Evolutionary conservation across 2,888 invertebrate genomes (phyloP).

Genomic region (Andrena praecox): DNA sequence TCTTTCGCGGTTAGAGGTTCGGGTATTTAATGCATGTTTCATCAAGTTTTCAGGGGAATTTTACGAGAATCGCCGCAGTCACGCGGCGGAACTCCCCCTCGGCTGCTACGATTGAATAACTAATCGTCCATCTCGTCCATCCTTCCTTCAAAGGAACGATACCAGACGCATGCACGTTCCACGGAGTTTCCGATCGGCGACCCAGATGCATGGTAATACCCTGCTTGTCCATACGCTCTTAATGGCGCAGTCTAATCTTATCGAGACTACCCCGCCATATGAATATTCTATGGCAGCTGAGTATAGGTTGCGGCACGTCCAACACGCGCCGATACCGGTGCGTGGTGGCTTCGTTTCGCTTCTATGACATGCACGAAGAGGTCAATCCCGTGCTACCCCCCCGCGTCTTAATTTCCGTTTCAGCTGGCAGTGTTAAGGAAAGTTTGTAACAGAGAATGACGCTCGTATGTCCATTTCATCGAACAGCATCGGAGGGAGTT

Average conservation of each 20-base stretch:
- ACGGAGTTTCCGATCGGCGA: conserved; percentile 64
- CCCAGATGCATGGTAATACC: conserved; percentile 75
- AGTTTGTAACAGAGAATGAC: not conserved
- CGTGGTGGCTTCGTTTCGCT: conserved; percentile 29
- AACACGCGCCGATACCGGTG: conserved; percentile 32
- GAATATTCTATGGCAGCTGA: conserved; percentile 82
- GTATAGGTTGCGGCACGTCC: conserved; percentile 78
- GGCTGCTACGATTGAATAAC: not conserved
- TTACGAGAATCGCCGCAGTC: not conserved
- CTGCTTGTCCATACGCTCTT: conserved; percentile 74
- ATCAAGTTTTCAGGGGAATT: no score
- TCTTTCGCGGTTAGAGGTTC: no score
- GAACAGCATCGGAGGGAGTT: no score
- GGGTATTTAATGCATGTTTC: no score
- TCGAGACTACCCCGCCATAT: conserved; percentile 75
- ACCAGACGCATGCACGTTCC: conserved; percentile 37
- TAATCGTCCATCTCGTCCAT: conserved; percentile 14
- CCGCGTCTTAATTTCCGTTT: not conserved
- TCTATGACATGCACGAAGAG: conserved; percentile 21
- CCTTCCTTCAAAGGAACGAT: conserved; percentile 36
- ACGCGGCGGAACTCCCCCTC: not conserved
- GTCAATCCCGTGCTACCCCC: not conserved
- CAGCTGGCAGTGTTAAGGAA: not conserved
- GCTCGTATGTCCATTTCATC: no score
- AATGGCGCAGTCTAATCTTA: conserved; percentile 78